Evolutionary conservation across 2,888 invertebrate genomes (phyloP).

Genomic region (Phalangium opilio): DNA sequence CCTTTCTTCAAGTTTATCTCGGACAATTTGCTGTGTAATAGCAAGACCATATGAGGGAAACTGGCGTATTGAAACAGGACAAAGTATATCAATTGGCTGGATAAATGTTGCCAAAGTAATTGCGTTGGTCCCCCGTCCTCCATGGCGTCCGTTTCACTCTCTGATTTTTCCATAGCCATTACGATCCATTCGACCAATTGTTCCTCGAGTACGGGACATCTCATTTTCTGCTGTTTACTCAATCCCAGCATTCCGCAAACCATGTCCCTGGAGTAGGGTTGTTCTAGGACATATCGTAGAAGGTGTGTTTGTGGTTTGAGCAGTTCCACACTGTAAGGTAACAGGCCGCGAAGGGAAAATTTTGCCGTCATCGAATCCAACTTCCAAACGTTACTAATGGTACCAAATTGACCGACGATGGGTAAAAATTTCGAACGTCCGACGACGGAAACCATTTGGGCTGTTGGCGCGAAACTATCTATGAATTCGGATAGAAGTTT

Average conservation of each 20-base stretch:
- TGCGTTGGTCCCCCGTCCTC: constrained; percentile 17
- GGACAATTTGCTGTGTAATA: constrained; percentile 65
- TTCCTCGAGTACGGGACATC: constrained; percentile 78
- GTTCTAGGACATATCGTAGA: constrained; percentile 75
- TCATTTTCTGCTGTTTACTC: constrained; percentile 77
- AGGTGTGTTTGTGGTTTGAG: constrained; percentile 75
- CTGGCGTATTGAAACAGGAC: constrained; percentile 85
- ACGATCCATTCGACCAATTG: constrained; percentile 82
- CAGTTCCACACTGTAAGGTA: constrained; percentile 78
- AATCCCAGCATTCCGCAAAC: constrained; percentile 85
- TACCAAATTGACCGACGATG: constrained; percentile 82
- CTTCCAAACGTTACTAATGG: constrained; percentile 81
- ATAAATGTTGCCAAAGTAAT: constrained; percentile 69
- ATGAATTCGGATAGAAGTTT: constrained; percentile 71
- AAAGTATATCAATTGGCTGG: constrained; percentile 85
- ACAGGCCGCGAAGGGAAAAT: constrained; percentile 51
- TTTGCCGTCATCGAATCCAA: constrained; percentile 66
- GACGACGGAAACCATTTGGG: constrained; percentile 89
- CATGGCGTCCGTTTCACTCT: constrained; percentile 31
- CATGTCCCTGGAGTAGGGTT: constrained; percentile 91
- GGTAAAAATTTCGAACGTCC: constrained; percentile 73
- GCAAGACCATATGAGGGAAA: constrained; percentile 80
- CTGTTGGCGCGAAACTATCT: constrained; percentile 79
- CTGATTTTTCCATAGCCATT: constrained; percentile 78
- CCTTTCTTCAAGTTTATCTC: constrained; percentile 71